Base-by-base conservation (phyloP, 2,888 invertebrate genomes). In the Capitulum mitella region DNA sequence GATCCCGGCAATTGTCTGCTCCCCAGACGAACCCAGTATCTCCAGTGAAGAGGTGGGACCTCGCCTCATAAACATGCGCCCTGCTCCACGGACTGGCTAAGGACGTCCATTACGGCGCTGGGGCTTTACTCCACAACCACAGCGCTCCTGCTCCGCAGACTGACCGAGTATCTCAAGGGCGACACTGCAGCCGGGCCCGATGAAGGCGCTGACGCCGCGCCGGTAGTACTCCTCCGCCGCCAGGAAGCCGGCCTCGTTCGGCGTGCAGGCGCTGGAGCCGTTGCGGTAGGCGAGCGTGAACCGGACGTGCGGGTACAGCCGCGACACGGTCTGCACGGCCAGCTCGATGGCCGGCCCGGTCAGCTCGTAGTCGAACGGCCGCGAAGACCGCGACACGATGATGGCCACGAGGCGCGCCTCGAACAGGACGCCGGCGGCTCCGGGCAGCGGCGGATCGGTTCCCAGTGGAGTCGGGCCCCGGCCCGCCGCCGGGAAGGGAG, bases 281-380 rank as follows among this genome's bases (percentile, higher is more conserved):
- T 54, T 54, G 54, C n/a, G 54, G 54, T n/a, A 54, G n/a, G n/a
- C 54, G 54, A n/a, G n/a, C n/a, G 2, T 26, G n/a, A 54, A 54
- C n/a, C n/a, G 54, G 3, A 54, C 22, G 54, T 54, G 54, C 54
- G 54, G 54, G n/a, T 54, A 54, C 26, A 54, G 54, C n/a, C n/a
- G 54, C 3, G 54, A 54, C 54, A 54, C 54, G 6, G 54, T 54
- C n/a, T 54, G n/a, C n/a, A 54, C 54, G n/a, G 54, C 54, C n/a
- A 54, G 54, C 54, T 54, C 54, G 54, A 54, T 54, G n/a, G 54
- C 54, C 54, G 54, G 54, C n/a, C 54, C 54, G 54, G 22, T 54
- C 3, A 54, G 26, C 54, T 54, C 54, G 54, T 54, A 54, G 54
- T 54, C 54, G 54, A 54, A 54, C n/a, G 54, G 54, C n/a, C 22